A percentile compares a stretch with the other conserved stretches of the same genome.
Conservation (phyloP, 2,113 vertebrate species). For the Pleuronectes platessa region DNA sequence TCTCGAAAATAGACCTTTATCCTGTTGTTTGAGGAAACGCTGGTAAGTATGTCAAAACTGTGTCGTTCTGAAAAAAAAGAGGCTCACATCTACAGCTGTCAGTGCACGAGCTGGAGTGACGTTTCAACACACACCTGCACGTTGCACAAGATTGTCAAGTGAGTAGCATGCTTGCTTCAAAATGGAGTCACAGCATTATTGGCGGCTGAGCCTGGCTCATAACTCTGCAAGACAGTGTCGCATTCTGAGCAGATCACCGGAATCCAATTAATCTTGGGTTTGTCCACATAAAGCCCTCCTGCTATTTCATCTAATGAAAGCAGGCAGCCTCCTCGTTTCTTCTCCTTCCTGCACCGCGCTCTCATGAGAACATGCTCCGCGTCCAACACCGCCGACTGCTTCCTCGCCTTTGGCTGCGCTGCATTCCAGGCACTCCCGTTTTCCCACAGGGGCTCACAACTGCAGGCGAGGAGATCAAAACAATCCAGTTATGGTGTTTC, state of each 20-base stretch:
- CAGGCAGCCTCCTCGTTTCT: conserved; percentile 47
- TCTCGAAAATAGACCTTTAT: not conserved
- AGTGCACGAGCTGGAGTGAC: not conserved
- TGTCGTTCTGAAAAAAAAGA: conserved; percentile 2
- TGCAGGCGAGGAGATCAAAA: conserved; percentile 52
- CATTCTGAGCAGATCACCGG: conserved; percentile 65
- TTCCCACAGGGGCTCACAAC: conserved; percentile 44
- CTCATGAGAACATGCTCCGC: conserved; percentile 74
- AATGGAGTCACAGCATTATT: conserved; percentile 6
- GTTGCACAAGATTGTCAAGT: conserved; percentile 26
- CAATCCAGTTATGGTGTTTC: conserved; percentile 37
- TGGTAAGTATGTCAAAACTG: conserved; percentile 16
- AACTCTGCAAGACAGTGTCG: conserved; percentile 66
- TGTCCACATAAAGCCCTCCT: conserved; percentile 70
- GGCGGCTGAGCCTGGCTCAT: conserved; percentile 43
- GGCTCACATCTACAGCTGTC: not conserved
- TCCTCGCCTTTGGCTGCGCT: conserved; percentile 48
- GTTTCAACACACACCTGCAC: conserved; percentile 27
- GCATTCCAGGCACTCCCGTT: conserved; percentile 45
- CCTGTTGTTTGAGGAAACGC: not conserved
- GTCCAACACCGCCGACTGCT: conserved; percentile 65
- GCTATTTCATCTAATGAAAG: conserved; percentile 72
- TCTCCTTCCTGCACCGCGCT: conserved; percentile 51
- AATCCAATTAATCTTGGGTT: conserved; percentile 76
- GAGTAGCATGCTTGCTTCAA: conserved; percentile 16